Evolutionary conservation across 2,797 vertebrate genomes (phyloP).

Genomic region (Hemibagrus guttatus): DNA sequence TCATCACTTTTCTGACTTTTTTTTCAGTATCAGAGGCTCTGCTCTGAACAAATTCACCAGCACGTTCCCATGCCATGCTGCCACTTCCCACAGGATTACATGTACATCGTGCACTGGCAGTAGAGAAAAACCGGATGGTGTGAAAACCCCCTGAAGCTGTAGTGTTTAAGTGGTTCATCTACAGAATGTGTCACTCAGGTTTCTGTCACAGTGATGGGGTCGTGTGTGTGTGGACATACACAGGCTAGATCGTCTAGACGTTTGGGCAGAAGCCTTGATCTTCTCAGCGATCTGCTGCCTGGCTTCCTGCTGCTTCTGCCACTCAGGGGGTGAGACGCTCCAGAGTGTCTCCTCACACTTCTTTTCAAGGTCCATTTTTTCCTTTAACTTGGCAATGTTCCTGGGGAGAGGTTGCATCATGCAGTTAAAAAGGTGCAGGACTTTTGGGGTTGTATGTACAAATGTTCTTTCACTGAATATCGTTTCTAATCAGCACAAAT

Average conservation of each 20-base stretch:
- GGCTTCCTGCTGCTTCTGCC: not conserved
- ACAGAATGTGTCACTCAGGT: not conserved
- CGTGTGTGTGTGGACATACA: not conserved
- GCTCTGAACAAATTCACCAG: not conserved
- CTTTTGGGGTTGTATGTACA: not conserved
- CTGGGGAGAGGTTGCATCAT: not conserved
- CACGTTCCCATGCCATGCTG: not conserved
- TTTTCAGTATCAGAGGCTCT: not conserved
- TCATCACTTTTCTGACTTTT: not conserved
- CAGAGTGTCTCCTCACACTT: not conserved
- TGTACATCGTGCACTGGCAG: not conserved
- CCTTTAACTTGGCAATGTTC: not conserved
- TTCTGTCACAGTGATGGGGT: not conserved
- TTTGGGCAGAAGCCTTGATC: not conserved
- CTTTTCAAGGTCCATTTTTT: not conserved
- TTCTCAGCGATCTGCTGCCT: not conserved
- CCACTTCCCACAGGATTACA: not conserved
- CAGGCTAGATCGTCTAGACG: no score
- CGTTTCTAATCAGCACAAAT: no score
- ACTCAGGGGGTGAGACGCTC: constrained; percentile 1
- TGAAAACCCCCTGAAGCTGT: not conserved
- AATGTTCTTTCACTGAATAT: not conserved
- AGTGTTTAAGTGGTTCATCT: not conserved
- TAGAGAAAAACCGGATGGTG: not conserved
- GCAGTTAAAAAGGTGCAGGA: not conserved